A percentile compares a stretch with the other conserved stretches of the same genome.
phyloP scores from a whole-genome alignment of 2,113 vertebrate genomes.

The Phasianus colchicus region DNA sequence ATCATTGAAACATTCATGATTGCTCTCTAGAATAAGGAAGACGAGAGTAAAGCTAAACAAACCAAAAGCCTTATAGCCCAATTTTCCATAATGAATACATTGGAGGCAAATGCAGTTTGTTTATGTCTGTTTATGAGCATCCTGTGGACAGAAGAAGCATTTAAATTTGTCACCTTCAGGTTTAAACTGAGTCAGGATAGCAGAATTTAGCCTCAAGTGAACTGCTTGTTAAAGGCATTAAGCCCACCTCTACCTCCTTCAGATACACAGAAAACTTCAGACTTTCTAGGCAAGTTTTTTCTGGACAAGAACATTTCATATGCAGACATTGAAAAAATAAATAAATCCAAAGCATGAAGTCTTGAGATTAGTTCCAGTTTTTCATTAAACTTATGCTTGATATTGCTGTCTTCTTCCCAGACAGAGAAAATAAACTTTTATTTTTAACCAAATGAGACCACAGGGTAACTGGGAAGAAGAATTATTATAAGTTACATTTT shows the following conservation, averaged over 20 bases:
- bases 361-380: neutral
- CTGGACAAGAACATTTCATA: neutral
- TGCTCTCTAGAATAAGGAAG: neutral
- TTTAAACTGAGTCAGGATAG: neutral
- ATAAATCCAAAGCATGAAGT: neutral
- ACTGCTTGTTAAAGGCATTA: neutral
- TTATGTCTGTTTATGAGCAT: neutral
- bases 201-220: neutral
- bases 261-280: conserved; percentile 3
- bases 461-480: neutral
- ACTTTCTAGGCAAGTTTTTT: neutral
- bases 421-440: neutral
- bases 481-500: neutral
- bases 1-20: neutral
- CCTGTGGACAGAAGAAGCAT: neutral
- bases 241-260: neutral
- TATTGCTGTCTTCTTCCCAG: neutral
- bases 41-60: neutral
- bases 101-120: neutral
- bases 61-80: neutral
- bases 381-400: neutral
- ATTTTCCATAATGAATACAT: neutral
- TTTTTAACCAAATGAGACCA: neutral
- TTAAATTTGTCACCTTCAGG: neutral
- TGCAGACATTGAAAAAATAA: neutral